phyloP scores from a whole-genome alignment of 2,797 vertebrate species.

The Huso huso region DNA sequence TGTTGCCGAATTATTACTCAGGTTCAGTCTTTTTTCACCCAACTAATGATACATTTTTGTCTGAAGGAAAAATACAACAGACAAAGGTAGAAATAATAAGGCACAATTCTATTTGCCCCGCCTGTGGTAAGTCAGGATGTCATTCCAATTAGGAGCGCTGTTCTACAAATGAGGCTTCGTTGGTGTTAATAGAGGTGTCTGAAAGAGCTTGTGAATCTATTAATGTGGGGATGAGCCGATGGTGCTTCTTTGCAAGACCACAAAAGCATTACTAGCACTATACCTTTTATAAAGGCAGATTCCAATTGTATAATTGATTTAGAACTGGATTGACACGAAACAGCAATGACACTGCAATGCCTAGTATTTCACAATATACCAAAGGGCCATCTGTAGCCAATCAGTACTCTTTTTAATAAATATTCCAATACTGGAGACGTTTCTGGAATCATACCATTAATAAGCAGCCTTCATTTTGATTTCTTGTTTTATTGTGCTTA shows the following conservation, averaged over 20 bases:
- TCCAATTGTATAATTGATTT: neutral
- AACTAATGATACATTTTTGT: neutral
- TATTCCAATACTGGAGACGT: neutral
- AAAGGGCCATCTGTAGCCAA: slow-evolving; percentile 3
- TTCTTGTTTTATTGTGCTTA: too few relatives aligned
- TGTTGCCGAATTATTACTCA: too few relatives aligned
- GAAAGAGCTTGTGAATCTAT: neutral
- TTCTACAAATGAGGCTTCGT: slow-evolving; percentile 31
- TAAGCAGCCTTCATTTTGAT: too few relatives aligned
- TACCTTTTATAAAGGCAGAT: slow-evolving; percentile 2
- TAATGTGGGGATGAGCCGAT: neutral
- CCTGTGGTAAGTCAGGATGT: slow-evolving; percentile 39
- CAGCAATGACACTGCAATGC: neutral
- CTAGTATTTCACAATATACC: neutral
- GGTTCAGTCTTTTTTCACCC: neutral
- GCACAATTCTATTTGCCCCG: slow-evolving; percentile 43
- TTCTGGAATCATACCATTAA: too few relatives aligned
- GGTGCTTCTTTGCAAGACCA: slow-evolving; percentile 3
- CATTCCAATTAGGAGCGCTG: slow-evolving; percentile 55
- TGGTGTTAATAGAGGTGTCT: neutral
- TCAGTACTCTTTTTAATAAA: neutral
- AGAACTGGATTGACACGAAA: neutral
- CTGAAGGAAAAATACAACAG: slow-evolving; percentile 51
- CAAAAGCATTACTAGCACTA: neutral
- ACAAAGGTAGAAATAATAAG: slow-evolving; percentile 65